Conservation (phyloP, 2,113 vertebrate genomes). For the Megaceryle torquata region DNA sequence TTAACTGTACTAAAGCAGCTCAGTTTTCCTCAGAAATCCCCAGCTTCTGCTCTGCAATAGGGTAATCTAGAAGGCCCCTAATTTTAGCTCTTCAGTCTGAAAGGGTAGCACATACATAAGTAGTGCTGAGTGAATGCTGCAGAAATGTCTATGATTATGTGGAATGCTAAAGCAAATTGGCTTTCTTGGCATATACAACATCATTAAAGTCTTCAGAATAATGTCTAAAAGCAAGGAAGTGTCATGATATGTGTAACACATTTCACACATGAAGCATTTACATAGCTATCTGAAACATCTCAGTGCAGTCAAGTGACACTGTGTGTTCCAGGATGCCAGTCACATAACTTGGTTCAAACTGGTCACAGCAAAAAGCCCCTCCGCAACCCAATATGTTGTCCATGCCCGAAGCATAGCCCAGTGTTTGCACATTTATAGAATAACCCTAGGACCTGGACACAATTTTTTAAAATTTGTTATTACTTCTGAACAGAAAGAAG, state of each 20-base stretch:
- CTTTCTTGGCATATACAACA: neutral
- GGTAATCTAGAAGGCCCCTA: slow-evolving; percentile 29
- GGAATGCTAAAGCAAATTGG: neutral
- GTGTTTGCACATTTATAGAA: neutral
- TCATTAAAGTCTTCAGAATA: neutral
- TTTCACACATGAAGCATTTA: neutral
- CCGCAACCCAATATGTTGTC: neutral
- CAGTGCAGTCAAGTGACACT: neutral
- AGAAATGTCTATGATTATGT: slow-evolving; percentile 15
- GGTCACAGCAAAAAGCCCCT: neutral
- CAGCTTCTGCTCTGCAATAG: slow-evolving; percentile 18
- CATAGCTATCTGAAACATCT: neutral
- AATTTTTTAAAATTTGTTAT: neutral
- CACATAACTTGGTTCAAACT: neutral
- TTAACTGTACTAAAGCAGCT: slow-evolving; percentile 40
- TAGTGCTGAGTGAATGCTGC: slow-evolving; percentile 26
- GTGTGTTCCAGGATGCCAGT: neutral
- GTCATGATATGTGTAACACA: neutral
- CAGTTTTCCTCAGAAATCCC: slow-evolving; percentile 35
- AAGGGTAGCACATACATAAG: slow-evolving; percentile 19
- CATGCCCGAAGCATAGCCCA: neutral
- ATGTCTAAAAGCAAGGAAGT: neutral
- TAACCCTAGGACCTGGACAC: neutral
- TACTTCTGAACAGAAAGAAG: neutral
- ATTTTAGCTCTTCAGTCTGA: slow-evolving; percentile 44